Evolutionary conservation across 2,113 vertebrate genomes (phyloP), one percentile per base, ranked within the genome.

Genomic region (Oxyruncus cristatus): DNA sequence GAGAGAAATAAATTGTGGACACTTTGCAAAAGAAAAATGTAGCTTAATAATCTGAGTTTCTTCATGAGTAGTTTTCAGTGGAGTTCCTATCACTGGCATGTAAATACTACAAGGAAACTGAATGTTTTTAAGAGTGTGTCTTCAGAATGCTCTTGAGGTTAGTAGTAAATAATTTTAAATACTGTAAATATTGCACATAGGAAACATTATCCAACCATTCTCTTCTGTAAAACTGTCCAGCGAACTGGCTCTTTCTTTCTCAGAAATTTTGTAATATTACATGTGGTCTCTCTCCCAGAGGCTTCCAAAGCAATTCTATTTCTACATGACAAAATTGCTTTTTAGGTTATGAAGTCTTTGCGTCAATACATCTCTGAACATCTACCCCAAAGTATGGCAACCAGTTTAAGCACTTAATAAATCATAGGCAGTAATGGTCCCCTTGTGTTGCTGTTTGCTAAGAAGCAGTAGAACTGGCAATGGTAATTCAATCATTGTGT

Each of bases 281-380:
- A 61, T 66, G 17, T 79, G 63, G 32, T 23, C 74, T 85, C 21
- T 94, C 50, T 94, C 47, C n/a, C 39, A 39, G 65, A 14, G 61
- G 41, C 72, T 91, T 96, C 95, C 32, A 78, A 94, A 91, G 30
- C 72, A 73, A 61, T 91, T 95, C 84, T 92, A 52, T 89, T 95
- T 91, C 90, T 75, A 46, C 86, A 39, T 81, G 74, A 86, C 46
- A 76, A 52, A 91, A 75, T 72, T 35, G 4, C 47, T 95, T 81
- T 72, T 56, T 93, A 28, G 3, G 3, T n/a, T 93, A 77, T 83
- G 74, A 89, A 92, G 62, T 86, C 84, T 88, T 92, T 73, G 76
- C 62, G 75, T 84, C 4, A 2, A 55, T 56, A 41, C 6, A 18
- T 50, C 46, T 86, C 59, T 81, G 39, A 84, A 59, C 15, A 44